phyloP scores from a whole-genome alignment of 2,113 vertebrate species.

The Oreochromis tanganicae region DNA sequence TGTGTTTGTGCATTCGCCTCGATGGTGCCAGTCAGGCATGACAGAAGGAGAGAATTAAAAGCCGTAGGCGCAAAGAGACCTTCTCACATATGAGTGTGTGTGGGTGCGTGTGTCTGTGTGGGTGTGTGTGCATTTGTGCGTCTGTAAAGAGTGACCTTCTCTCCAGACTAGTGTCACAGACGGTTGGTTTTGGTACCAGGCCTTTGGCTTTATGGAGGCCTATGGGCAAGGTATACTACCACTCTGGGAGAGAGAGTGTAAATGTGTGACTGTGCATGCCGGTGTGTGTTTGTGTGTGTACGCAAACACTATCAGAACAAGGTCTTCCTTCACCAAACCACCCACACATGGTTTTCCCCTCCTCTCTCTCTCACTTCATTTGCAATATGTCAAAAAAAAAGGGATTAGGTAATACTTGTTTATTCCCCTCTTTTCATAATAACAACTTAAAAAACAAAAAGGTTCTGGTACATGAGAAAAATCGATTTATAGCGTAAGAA shows the following conservation, averaged over 20 bases:
- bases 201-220: slow-evolving; percentile 36
- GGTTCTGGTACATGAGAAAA: background rate
- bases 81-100: slow-evolving; percentile 46
- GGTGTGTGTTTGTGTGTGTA: background rate
- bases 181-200: slow-evolving; percentile 35
- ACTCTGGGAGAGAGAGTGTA: slow-evolving; percentile 15
- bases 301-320: background rate
- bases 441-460: background rate
- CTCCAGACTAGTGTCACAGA: slow-evolving; percentile 49
- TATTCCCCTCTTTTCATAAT: background rate
- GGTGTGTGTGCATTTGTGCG: background rate
- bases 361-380: background rate
- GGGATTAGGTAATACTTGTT: background rate
- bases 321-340: background rate
- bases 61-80: slow-evolving; percentile 42
- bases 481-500: background rate
- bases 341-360: background rate
- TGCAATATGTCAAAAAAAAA: background rate
- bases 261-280: slow-evolving; percentile 8
- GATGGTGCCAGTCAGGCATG: slow-evolving; percentile 53
- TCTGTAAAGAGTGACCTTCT: slow-evolving; percentile 53
- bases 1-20: slow-evolving; percentile 24
- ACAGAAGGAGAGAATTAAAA: slow-evolving; percentile 61
- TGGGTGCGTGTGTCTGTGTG: background rate
- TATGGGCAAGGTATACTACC: slow-evolving; percentile 1